Base-by-base conservation (phyloP, 2,888 invertebrate species). In the Sycophila texana region DNA sequence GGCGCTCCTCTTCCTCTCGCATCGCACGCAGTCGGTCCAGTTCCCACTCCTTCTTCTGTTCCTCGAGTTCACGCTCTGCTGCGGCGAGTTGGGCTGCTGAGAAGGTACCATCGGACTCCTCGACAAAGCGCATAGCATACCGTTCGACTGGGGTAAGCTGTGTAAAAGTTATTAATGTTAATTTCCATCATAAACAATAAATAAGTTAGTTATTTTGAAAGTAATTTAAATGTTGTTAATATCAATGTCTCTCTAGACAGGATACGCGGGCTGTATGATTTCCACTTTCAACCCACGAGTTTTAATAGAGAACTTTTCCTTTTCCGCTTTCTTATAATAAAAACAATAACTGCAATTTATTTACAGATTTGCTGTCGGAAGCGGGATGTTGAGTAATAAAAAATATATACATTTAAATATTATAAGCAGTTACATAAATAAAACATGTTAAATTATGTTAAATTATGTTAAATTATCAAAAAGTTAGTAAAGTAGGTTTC, bases 61-160 rank as follows among this genome's bases (percentile, higher is more conserved):
- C 93, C 87, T 96, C 96, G 70, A 97, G 94, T 89, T 96, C 96
- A 65, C 95, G 96, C 90, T 98, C 97, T 18, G 98, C 98, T 58
- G 95, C 95, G 16, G 95, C 95, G 55, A 97, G 89, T 86, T 98
- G 97, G 87, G 98, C 98, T 0, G 96, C 96, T 16, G 93, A 92
- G 86, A 93, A 94, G 18, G 95, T 95, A 22, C 94, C 94, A 90
- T 96, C 95, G 76, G 96, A 95, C 84, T 95, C 94, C 91, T 99
- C 99, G 85, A 99, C 95, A 88, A 97, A 95, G 26, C 94, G 94
- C 94, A 99, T 96, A 18, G 99, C 99, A 91, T 98, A 99, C 74
- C 96, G 94, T 91, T 99, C 99, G 81, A 99, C 95, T 0, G 98
- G 97, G 53, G 96, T 95, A 82, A 99, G 91, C 98, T 99, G 84